Base-by-base conservation (phyloP, 2,797 vertebrate species). In the Numenius phaeopus region DNA sequence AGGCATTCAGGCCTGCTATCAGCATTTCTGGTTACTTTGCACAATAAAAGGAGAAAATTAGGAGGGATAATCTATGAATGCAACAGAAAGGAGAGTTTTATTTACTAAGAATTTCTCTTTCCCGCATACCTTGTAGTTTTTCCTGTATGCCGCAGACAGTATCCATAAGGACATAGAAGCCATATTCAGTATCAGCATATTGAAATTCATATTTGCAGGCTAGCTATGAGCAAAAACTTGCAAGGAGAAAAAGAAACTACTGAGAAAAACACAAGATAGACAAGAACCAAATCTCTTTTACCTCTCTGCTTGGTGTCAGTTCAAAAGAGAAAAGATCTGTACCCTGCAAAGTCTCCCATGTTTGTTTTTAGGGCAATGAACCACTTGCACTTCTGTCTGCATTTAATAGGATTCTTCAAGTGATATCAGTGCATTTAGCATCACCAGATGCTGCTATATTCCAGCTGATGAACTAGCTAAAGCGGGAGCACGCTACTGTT, bases 21-120 rank as follows among this genome's bases (percentile, higher is more conserved):
- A 95, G 75, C 83, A 94, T 94, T 97, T 83, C 80, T 77, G 11
- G 67, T 71, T 61, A 30, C 57, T 87, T 42, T 71, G 80, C 69
- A 73, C 40, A 91, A 46, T 44, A 88, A 70, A 87, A 55, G 49
- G 12, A 69, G 57, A 79, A 64, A 87, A 92, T 82, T 44, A 39
- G 86, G 54, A 65, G 9, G 24, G 29, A 77, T 49, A 75, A 50
- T 44, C 42, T 59, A 22, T n/a, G 39, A 90, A 72, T 55, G 13
- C 20, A 65, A 37, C n/a, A 19, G 57, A 66, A 72, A 44, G 14
- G 13, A 14, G 13, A 14, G 5, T 14, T 78, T 76, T 84, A 32
- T 73, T 76, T 70, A 14, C 19, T 71, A 76, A 86, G 32, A 47
- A 52, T 81, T 83, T 72, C 5, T 64, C 18, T 61, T 81, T 54